Conservation (phyloP, 2,888 invertebrate species). For the Zygogramma bicolorata region DNA sequence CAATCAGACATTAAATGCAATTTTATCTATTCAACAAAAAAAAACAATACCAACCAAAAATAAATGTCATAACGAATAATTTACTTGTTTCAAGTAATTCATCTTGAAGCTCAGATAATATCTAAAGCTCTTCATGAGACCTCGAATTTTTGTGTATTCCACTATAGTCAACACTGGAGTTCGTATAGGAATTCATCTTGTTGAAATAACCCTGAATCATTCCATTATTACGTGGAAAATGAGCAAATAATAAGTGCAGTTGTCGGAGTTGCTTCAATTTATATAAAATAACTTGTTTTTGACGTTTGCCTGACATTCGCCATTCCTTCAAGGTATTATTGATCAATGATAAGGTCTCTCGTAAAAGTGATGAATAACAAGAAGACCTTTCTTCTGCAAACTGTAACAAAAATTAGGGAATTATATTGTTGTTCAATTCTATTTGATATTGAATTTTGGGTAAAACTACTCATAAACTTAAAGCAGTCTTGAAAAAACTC, state of each 20-base stretch:
- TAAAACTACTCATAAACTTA: neutral
- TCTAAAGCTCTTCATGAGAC: neutral
- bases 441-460: neutral
- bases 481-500: too few relatives aligned
- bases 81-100: neutral
- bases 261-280: slow-evolving; percentile 60
- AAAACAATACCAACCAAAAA: neutral
- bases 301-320: slow-evolving; percentile 62
- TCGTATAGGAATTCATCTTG: slow-evolving; percentile 39
- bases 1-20: neutral
- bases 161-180: neutral
- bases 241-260: slow-evolving; percentile 62
- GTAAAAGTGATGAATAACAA: slow-evolving; percentile 69
- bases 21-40: neutral
- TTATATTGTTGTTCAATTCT: too few relatives aligned
- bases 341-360: slow-evolving; percentile 69
- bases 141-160: neutral
- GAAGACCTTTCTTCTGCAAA: slow-evolving; percentile 58
- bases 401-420: slow-evolving; percentile 42
- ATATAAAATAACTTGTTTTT: slow-evolving; percentile 55
- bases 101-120: neutral
- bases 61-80: neutral
- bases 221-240: slow-evolving; percentile 50
- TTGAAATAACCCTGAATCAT: slow-evolving; percentile 48
- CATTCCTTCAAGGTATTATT: slow-evolving; percentile 70